phyloP scores from a whole-genome alignment of 2,797 vertebrate species.

The Urosaurus nigricauda region DNA sequence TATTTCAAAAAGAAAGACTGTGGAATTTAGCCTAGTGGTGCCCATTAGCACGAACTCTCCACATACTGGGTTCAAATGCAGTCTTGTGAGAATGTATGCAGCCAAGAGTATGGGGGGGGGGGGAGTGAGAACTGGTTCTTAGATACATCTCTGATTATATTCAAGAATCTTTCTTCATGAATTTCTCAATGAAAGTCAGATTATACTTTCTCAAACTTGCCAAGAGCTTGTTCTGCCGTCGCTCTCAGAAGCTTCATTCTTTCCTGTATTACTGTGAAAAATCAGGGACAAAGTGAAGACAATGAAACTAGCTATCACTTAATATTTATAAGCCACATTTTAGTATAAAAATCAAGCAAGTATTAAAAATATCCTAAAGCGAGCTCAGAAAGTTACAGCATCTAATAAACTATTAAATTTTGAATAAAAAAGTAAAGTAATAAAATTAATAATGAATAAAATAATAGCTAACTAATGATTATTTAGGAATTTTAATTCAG shows the following conservation, averaged over 20 bases:
- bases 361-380: too few relatives aligned
- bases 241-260: not conserved
- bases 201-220: not conserved
- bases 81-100: not conserved
- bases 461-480: too few relatives aligned
- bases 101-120: not conserved
- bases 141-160: constrained; percentile 13
- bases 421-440: not conserved
- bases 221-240: not conserved
- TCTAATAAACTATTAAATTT: not conserved
- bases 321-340: not conserved
- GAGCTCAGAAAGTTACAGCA: not conserved
- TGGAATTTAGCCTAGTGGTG: constrained; percentile 38
- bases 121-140: not conserved
- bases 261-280: not conserved
- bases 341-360: not conserved
- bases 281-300: not conserved
- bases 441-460: not conserved
- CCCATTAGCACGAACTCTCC: constrained; percentile 20
- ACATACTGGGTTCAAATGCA: not conserved
- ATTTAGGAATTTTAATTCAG: too few relatives aligned
- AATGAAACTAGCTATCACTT: not conserved
- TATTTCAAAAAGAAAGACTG: constrained; percentile 31
- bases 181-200: not conserved
- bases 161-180: not conserved